Evolutionary conservation across 2,113 vertebrate genomes (phyloP), one percentile per base, ranked within the genome.

Genomic region (Odocoileus virginianus): DNA sequence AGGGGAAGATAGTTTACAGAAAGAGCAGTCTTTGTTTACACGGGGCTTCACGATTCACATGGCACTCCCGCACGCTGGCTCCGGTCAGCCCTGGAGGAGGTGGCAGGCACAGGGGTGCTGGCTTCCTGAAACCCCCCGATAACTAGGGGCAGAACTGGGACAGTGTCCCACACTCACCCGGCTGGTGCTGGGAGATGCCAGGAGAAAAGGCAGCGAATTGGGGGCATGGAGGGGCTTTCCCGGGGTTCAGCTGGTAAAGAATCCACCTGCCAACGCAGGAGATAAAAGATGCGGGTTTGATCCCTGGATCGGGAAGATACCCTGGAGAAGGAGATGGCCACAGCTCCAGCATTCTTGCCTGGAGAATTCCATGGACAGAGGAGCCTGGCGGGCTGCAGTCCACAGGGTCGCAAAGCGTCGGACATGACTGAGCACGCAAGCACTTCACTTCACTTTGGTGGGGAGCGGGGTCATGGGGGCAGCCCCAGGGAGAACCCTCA

Each of bases 401-500:
- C 36, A 25, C 12, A 6, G 23, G 71, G 71, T 14, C 23, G 7
- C 71, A 6, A 1, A 14, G 36, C 17, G 0, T 43, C 6, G 0
- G 71, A 43, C 36, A 2, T 3, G 36, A 6, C 11, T 13, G 71
- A 27, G 71, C 28, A 6, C 2, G 5, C 36, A 76, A 3, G 6
- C 36, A 43, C 23, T 43, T 27, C 23, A 6, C 23, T 40, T 43
- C 36, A 6, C 23, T 40, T 13, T 76, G 71, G 71, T 27, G 36
- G 71, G 36, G 12, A 43, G 71, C 5, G 6, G 36, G 36, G 19
- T 21, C 67, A 1, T 11, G 2, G 67, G 36, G 27, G 86, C 36
- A 1, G 30, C 52, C n/a, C 11, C 21, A 19, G 23, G 79, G 25
- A 11, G 43, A 14, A 7, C 1, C 0, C 0, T 12, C n/a, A 6